Evolutionary conservation across 2,113 vertebrate species (phyloP).

Genomic region (Uropsilus gracilis): DNA sequence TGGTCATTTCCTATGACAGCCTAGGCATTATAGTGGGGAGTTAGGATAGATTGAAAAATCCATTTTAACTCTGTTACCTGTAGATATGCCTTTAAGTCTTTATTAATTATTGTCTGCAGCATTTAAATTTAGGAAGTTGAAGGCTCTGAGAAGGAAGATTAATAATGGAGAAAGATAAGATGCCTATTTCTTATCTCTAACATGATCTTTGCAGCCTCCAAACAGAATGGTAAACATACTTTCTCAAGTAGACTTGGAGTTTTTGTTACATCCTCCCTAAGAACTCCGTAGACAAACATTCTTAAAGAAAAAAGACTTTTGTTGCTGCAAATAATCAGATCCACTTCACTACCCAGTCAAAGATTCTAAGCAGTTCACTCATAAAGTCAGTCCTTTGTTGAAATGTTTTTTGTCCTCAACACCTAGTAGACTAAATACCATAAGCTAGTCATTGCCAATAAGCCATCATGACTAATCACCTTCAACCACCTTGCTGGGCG

Average conservation of each 20-base stretch:
- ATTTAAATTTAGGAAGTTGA: not conserved
- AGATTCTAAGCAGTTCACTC: not conserved
- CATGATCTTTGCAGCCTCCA: not conserved
- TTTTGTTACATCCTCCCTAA: not conserved
- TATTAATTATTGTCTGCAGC: not conserved
- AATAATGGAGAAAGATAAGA: not conserved
- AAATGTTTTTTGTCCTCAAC: not conserved
- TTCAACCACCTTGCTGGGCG: not conserved
- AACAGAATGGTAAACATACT: not conserved
- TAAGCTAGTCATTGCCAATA: not conserved
- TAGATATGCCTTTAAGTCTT: not conserved
- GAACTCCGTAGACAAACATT: not conserved
- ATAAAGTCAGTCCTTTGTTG: not conserved
- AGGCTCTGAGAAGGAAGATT: not conserved
- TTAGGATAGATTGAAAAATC: not conserved
- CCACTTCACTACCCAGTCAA: not conserved
- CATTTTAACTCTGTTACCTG: not conserved
- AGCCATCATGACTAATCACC: not conserved
- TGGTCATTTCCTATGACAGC: not conserved
- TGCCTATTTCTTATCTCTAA: not conserved
- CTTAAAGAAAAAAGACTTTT: not conserved
- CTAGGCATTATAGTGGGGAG: not conserved
- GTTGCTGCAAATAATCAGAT: not conserved
- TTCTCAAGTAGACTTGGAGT: not conserved
- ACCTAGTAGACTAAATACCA: not conserved